Evolutionary conservation across 2,113 vertebrate species (phyloP), one percentile per base, ranked within the genome.

Genomic region (Hippopotamus amphibius): DNA sequence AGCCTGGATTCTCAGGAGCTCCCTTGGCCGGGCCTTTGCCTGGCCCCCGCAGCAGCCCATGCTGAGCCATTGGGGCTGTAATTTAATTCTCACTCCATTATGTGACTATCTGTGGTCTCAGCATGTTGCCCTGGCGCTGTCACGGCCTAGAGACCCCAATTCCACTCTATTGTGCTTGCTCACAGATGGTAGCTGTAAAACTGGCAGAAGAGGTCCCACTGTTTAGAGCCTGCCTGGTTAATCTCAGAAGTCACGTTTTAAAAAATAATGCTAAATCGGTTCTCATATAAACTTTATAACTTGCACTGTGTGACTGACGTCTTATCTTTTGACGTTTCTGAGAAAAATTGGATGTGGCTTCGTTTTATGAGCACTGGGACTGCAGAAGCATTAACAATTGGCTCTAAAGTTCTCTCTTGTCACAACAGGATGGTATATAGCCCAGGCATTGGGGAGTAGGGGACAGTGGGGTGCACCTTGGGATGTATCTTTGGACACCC

Each of bases 301-400:
- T 90, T 81, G 48, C 28, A 57, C 92, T 66, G 50, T 96, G 28
- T 96, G 81, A 96, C 86, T 95, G 16, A 87, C 26, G 3, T 97
- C 90, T 97, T 96, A 95, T 95, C 93, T 95, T 94, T 93, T 86
- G 79, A 97, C 66, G 19, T 88, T 98, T 95, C 88, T 97, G 61
- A 98, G 96, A 94, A 98, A 96, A 94, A 84, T 68, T 93, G 90
- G 48, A 90, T 87, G 82, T 86, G 80, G 63, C 86, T 96, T 97
- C 68, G 53, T 94, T 97, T 97, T 96, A 96, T 68, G 63, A 97
- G 68, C 43, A 55, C 82, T 92, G 2, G 69, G 69, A 83, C 55
- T 96, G 46, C 61, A 82, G 33, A 92, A 92, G 53, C 89, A 95
- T 97, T 93, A 93, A 63, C 61, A 91, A 5, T 93, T 69, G 41